Conservation (phyloP, 2,888 invertebrate genomes). For the Cephus spinipes region DNA sequence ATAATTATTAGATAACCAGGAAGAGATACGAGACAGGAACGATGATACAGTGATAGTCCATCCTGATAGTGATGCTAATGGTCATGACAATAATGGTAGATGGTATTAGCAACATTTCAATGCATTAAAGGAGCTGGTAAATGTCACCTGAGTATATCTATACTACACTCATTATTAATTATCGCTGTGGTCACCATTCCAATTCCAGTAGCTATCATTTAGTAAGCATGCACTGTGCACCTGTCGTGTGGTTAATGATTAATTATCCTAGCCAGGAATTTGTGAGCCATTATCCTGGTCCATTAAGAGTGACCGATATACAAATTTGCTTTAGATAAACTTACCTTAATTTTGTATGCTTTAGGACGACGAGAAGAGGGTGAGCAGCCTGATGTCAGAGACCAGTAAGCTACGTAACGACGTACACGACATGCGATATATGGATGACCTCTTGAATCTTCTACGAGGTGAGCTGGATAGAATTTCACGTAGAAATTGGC, state of each 20-base stretch:
- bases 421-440: conserved; percentile 53
- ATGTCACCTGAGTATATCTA: neutral
- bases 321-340: neutral
- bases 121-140: neutral
- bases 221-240: neutral
- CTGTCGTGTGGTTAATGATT: neutral
- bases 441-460: conserved; percentile 59
- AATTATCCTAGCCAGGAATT: neutral
- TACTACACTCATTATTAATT: neutral
- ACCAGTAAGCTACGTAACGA: conserved; percentile 51
- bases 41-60: neutral
- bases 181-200: neutral
- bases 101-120: neutral
- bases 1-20: neutral
- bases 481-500: conserved; percentile 59
- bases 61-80: neutral
- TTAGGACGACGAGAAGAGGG: conserved; percentile 54
- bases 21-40: neutral
- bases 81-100: neutral
- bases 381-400: conserved; percentile 45
- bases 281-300: neutral
- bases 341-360: conserved; percentile 21
- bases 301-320: neutral
- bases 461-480: conserved; percentile 55
- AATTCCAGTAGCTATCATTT: neutral